A percentile compares a stretch with the other conserved stretches of the same genome.
These are phyloP conservation scores for Saguinus imperator DNA, from an alignment of 2,113 vertebrate genomes.

Conservation along the genomic window DNA sequence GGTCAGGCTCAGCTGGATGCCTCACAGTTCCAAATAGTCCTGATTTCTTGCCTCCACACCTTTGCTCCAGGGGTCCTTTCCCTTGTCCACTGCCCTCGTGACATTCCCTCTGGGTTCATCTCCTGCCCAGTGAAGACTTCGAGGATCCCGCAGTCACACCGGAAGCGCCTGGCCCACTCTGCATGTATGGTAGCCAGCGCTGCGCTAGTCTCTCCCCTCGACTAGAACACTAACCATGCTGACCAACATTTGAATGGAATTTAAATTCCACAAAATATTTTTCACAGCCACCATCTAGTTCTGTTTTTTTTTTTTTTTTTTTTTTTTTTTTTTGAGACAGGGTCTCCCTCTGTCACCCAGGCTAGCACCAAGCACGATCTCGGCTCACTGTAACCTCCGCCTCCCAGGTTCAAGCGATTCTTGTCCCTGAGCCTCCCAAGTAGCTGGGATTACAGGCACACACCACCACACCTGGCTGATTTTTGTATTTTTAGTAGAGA, in stretches of 20 bases:
- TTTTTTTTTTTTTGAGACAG: too few species aligned
- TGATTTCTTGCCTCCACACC: background rate
- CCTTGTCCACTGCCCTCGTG: background rate
- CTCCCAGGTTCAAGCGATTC: too few species aligned
- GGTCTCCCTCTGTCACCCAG: too few species aligned
- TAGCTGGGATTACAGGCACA: too few species aligned
- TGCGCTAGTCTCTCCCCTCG: background rate
- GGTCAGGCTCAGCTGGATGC: rapidly evolving
- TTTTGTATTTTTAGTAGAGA: too few species aligned
- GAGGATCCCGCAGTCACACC: rapidly evolving
- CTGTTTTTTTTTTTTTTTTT: too few species aligned
- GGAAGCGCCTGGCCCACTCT: background rate
- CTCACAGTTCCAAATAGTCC: background rate
- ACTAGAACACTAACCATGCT: background rate
- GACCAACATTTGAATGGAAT: background rate
- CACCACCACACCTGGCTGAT: too few species aligned
- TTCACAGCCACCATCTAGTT: background rate
- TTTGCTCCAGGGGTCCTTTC: background rate
- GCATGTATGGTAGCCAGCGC: too few species aligned
- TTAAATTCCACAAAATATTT: background rate
- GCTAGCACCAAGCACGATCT: too few species aligned
- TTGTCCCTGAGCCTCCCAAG: too few species aligned
- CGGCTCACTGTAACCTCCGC: too few species aligned
- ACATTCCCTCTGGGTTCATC: background rate
- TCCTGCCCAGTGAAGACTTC: background rate